A percentile compares a stretch with the other conserved stretches of the same genome.
phyloP scores from a whole-genome alignment of 2,113 vertebrate species.

The Oriolus oriolus region DNA sequence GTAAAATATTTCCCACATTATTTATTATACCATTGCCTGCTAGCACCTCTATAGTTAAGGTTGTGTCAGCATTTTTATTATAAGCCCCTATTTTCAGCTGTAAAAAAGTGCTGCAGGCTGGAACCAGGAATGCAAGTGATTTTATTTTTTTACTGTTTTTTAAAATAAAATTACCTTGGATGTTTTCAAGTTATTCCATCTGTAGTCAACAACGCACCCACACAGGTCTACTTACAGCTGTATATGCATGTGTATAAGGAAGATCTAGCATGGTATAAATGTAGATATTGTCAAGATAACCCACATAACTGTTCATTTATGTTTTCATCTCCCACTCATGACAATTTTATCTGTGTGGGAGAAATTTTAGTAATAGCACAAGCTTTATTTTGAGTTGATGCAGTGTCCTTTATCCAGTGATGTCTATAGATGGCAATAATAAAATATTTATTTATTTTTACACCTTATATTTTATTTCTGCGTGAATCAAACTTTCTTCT shows the following conservation, averaged over 20 bases:
- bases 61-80: constrained; percentile 79
- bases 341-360: background rate
- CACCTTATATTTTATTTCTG: background rate
- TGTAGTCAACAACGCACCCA: background rate
- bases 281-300: background rate
- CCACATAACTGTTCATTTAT: background rate
- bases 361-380: background rate
- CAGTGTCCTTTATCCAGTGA: background rate
- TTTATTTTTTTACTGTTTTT: constrained; percentile 30
- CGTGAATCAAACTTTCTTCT: fast-evolving
- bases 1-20: constrained; percentile 78
- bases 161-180: constrained; percentile 43
- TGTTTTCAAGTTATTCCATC: constrained; percentile 40
- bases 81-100: constrained; percentile 68
- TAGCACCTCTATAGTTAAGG: constrained; percentile 70
- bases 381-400: background rate
- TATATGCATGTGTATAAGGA: background rate
- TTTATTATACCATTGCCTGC: constrained; percentile 71
- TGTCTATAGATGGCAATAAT: background rate
- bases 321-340: background rate
- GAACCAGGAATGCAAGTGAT: constrained; percentile 52
- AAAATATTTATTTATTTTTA: background rate
- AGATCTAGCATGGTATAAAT: background rate
- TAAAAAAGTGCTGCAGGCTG: constrained; percentile 69
- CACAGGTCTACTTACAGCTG: background rate